Evolutionary conservation across 2,113 vertebrate species (phyloP).

Genomic region (Arenaria interpres): DNA sequence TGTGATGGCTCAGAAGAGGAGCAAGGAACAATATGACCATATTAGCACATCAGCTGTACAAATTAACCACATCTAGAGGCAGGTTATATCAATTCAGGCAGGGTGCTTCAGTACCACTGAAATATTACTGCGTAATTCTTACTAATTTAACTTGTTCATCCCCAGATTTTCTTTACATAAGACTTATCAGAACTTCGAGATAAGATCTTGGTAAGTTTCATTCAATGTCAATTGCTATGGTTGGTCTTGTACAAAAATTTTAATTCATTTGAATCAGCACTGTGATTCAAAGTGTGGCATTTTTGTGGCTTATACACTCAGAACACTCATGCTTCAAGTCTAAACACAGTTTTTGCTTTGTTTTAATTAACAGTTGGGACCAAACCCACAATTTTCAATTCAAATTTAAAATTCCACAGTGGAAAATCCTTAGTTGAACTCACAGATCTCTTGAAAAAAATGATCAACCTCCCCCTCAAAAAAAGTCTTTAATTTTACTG

Average conservation of each 20-base stretch:
- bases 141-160: not conserved
- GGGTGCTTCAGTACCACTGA: not conserved
- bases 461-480: fast-evolving
- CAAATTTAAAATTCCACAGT: not conserved
- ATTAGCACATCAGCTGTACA: not conserved
- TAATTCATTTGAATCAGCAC: not conserved
- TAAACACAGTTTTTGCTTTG: not conserved
- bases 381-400: not conserved
- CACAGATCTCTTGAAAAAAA: not conserved
- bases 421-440: not conserved
- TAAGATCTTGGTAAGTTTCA: not conserved
- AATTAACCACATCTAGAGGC: not conserved
- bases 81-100: too few species aligned
- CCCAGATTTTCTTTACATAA: not conserved
- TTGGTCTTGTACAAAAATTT: not conserved
- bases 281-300: not conserved
- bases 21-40: not conserved
- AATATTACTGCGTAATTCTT: not conserved
- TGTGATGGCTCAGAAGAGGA: not conserved
- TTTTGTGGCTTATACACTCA: not conserved
- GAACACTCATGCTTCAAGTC: not conserved
- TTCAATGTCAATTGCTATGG: not conserved
- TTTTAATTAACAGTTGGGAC: not conserved
- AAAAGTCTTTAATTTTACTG: not conserved
- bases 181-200: not conserved